phyloP scores from a whole-genome alignment of 2,113 vertebrate species.

The Lasiurus cinereus region DNA sequence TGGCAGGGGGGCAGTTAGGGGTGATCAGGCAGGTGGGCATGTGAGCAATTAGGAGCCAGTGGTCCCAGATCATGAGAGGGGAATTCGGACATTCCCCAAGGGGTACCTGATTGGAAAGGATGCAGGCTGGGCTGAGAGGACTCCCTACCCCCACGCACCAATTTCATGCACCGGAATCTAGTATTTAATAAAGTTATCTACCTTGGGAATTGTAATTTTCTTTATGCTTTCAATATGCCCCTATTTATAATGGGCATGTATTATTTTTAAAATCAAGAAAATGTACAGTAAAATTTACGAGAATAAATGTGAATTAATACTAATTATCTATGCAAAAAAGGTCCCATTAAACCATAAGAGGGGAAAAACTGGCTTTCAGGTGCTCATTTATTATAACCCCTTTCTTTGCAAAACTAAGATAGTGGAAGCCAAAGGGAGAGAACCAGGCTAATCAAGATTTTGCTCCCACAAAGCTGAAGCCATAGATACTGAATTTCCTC shows the following conservation, averaged over 20 bases:
- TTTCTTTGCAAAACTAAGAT: slow-evolving; percentile 40
- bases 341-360: background rate
- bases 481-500: background rate
- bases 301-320: slow-evolving; percentile 45
- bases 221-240: slow-evolving; percentile 27
- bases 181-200: background rate
- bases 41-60: too few species aligned
- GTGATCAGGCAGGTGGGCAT: too few species aligned
- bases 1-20: too few species aligned
- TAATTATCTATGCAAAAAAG: slow-evolving; percentile 4
- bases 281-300: background rate
- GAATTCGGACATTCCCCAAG: too few species aligned
- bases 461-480: slow-evolving; percentile 23
- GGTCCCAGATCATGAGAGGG: too few species aligned
- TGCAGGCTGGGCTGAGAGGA: too few species aligned
- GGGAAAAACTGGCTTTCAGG: background rate
- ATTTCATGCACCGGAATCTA: too few species aligned
- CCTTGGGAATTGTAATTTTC: background rate
- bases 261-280: slow-evolving; percentile 11
- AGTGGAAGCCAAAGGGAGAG: background rate
- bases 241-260: background rate
- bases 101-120: too few species aligned
- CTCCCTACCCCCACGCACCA: too few species aligned
- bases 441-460: slow-evolving; percentile 38
- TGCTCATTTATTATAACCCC: slow-evolving; percentile 17